A percentile compares a stretch with the other conserved stretches of the same genome.
These are phyloP conservation scores for Nemapogon koenigi DNA, from an alignment of 2,888 invertebrate species.

Conservation along the genomic window DNA sequence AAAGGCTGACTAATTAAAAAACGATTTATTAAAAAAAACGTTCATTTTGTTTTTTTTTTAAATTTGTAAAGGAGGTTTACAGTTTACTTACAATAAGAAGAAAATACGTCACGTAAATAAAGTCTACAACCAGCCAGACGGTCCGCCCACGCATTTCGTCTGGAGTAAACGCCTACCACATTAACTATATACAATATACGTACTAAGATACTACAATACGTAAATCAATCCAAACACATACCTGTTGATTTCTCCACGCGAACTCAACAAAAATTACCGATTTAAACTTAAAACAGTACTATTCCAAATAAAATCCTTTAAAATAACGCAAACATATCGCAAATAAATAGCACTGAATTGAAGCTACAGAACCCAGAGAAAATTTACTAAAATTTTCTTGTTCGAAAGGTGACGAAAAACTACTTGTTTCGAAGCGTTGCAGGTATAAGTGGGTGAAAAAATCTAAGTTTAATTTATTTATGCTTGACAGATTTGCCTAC, in stretches of 20 bases:
- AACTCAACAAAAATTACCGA: constrained; percentile 12
- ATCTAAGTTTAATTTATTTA: too few relatives aligned
- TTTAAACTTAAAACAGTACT: too few relatives aligned
- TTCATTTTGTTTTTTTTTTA: too few relatives aligned
- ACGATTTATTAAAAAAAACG: too few relatives aligned
- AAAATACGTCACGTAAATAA: neutral
- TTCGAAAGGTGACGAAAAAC: neutral
- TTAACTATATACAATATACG: constrained; percentile 23
- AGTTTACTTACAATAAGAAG: neutral
- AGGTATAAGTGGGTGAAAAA: too few relatives aligned
- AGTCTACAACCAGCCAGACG: constrained; percentile 33
- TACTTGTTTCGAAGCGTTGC: too few relatives aligned
- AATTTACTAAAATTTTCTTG: neutral
- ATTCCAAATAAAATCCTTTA: constrained; percentile 7
- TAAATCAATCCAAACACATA: constrained; percentile 31
- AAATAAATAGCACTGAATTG: too few relatives aligned
- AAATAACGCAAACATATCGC: too few relatives aligned
- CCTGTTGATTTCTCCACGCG: constrained; percentile 35
- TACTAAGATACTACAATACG: constrained; percentile 21
- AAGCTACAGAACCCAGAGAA: too few relatives aligned
- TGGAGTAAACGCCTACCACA: constrained; percentile 44
- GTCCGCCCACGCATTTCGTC: constrained; percentile 42
- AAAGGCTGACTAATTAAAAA: too few relatives aligned
- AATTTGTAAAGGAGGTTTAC: neutral
- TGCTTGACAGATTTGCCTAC: constrained; percentile 37